These are phyloP conservation scores for Aphodius sticticus DNA, from an alignment of 2,888 invertebrate genomes.

Conservation along the genomic window DNA sequence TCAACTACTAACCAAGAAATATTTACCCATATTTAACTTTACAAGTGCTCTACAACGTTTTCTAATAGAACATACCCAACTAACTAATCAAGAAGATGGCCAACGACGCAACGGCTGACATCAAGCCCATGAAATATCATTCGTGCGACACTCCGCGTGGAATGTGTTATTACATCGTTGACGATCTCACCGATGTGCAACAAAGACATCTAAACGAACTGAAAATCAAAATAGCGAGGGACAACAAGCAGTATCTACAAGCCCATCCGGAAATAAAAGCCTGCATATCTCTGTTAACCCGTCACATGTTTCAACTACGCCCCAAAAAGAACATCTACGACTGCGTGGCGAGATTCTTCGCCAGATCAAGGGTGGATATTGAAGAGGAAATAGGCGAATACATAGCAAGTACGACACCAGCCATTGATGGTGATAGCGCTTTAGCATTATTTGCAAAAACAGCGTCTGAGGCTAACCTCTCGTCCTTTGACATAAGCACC, in stretches of 20 bases:
- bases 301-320: conserved; percentile 45
- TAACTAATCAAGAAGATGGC: conserved; percentile 45
- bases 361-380: conserved; percentile 45
- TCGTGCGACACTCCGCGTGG: conserved; percentile 52
- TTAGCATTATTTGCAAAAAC: conserved; percentile 24
- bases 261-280: conserved; percentile 55
- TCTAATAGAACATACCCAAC: neutral
- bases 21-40: neutral
- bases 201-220: conserved; percentile 50
- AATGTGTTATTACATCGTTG: conserved; percentile 50
- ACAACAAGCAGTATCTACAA: conserved; percentile 53
- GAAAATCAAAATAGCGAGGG: conserved; percentile 49
- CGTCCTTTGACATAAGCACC: neutral
- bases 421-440: conserved; percentile 38
- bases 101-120: conserved; percentile 46
- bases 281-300: conserved; percentile 46
- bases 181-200: conserved; percentile 49
- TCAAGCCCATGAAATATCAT: conserved; percentile 48
- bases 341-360: conserved; percentile 48
- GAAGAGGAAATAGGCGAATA: conserved; percentile 46
- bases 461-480: neutral
- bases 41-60: neutral
- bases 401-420: conserved; percentile 37
- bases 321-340: conserved; percentile 48
- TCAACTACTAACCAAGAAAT: neutral